phyloP scores from a whole-genome alignment of 2,888 invertebrate genomes.

The Stegana nigrithorax region DNA sequence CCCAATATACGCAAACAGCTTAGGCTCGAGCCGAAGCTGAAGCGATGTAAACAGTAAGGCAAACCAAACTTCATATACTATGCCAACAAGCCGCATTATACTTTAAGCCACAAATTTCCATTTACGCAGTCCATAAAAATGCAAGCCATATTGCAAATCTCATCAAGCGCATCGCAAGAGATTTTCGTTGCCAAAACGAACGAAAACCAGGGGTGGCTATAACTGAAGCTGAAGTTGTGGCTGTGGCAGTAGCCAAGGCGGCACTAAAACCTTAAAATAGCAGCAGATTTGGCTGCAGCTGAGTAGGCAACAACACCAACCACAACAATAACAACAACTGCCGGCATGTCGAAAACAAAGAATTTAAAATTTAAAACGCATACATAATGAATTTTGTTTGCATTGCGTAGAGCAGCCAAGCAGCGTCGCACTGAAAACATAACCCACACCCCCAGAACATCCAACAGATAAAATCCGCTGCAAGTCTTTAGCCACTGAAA shows the following conservation, averaged over 20 bases:
- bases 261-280: background rate
- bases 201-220: too few relatives aligned
- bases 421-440: too few relatives aligned
- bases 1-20: too few relatives aligned
- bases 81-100: background rate
- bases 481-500: too few relatives aligned
- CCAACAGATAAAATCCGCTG: too few relatives aligned
- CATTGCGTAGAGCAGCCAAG: too few relatives aligned
- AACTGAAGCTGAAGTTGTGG: background rate
- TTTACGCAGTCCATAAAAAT: slow-evolving; percentile 46
- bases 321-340: background rate
- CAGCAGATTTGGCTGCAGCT: background rate
- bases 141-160: slow-evolving; percentile 52
- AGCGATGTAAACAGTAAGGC: too few relatives aligned
- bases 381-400: slow-evolving; percentile 46
- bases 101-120: background rate
- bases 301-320: background rate
- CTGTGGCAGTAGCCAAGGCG: background rate
- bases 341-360: background rate
- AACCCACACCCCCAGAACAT: too few relatives aligned
- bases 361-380: slow-evolving; percentile 57
- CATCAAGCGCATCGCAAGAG: slow-evolving; percentile 49
- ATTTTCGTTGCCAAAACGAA: background rate
- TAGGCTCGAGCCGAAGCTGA: too few relatives aligned
- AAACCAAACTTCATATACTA: too few relatives aligned